Base-by-base conservation (phyloP, 2,797 vertebrate species). In the Natrix natrix region DNA sequence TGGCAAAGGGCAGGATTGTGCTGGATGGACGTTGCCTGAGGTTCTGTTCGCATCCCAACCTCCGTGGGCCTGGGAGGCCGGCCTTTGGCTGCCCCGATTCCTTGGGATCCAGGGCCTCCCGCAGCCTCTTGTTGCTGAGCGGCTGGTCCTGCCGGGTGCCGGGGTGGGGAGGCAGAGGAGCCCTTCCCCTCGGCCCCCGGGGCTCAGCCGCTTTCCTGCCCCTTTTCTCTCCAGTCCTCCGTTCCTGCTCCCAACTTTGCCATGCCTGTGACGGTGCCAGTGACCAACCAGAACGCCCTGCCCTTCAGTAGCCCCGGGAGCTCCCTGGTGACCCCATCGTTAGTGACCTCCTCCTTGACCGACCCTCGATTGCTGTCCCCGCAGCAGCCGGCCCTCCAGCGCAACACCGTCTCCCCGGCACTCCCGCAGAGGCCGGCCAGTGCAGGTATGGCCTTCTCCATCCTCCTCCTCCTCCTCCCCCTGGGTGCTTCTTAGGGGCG, bases 221-320 rank as follows among this genome's bases (percentile, higher is more conserved):
- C 56, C 20, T 52, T 59, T 2, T 37, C 56, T 52, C 97, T 92
- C 96, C 97, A 99, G 99, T 99, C 99, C 74, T 95, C 98, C 95
- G 98, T 99, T 96, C 99, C 98, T 60, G 98, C 99, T 91, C 98
- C 99, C 12, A 99, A 98, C 97, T 99, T 99, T 89, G 98, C 99
- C 97, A 99, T 99, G 99, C 99, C 99, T 1, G 99, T 99, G 97
- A 99, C 99, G 66, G 99, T 99, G 95, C 99, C 99, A 1, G 99
- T 99, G 96, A 98, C 98, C 98, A 99, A 98, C 97, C 99, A 98
- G 95, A 99, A 98, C 93, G 97, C 98, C n/a, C 98, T 99, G 96
- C 98, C 99, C 97, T 99, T 99, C 98, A 99, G 98, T 96, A 99
- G 98, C 97, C 99, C 98, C 0, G 97, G 98, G 69, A 97, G 99